Percentiles rank a stretch among this genome's conserved stretches.
These are phyloP conservation scores for Rhabdornis inornatus DNA, from an alignment of 2,113 vertebrate species.

Conservation along the genomic window DNA sequence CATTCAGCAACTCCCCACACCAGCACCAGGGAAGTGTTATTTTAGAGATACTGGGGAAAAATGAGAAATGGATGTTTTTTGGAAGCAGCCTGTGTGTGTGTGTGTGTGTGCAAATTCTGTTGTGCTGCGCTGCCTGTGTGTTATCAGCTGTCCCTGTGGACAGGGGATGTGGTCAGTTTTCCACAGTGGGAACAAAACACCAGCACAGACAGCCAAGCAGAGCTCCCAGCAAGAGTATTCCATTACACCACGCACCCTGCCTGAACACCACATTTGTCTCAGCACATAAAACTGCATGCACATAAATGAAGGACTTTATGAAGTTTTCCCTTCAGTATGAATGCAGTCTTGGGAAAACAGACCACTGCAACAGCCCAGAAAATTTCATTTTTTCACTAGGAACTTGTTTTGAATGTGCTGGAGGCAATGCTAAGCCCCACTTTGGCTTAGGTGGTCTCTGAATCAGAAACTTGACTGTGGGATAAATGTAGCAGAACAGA, in stretches of 20 bases:
- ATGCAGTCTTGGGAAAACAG: not conserved
- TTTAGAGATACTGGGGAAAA: not conserved
- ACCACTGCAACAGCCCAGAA: not conserved
- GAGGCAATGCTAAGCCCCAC: not conserved
- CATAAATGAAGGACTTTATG: not conserved
- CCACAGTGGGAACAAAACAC: not conserved
- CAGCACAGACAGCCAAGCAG: not conserved
- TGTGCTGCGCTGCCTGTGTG: not conserved
- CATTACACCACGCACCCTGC: not conserved
- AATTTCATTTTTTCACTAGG: not conserved
- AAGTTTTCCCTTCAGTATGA: not conserved
- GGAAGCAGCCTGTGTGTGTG: not conserved
- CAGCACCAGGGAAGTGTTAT: not conserved
- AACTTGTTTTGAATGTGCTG: not conserved
- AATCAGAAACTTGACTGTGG: not conserved
- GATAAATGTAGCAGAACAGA: conserved; percentile 1
- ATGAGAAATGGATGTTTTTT: not conserved
- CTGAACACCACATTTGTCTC: not conserved
- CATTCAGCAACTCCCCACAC: not conserved
- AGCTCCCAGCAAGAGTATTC: not conserved
- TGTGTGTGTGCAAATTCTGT: not conserved
- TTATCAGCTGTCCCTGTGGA: not conserved
- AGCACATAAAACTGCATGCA: conserved; percentile 34
- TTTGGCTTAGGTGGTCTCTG: conserved; percentile 5
- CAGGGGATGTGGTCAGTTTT: not conserved